Percentiles rank a stretch among this genome's conserved stretches.
Evolutionary conservation across 2,888 invertebrate species (phyloP).

Genomic region (Drosophila infuscata): DNA sequence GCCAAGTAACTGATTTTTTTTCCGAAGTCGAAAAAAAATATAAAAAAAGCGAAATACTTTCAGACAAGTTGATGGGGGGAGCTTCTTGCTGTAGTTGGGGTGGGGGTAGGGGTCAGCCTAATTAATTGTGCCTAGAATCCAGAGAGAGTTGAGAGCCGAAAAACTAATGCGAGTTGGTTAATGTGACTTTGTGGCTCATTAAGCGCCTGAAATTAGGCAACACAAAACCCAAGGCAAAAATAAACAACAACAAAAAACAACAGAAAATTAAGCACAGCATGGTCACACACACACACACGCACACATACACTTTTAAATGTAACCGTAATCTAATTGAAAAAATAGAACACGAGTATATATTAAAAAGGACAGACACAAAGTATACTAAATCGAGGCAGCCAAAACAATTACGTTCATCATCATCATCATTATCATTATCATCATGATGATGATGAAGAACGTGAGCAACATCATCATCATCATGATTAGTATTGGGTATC

Average conservation of each 20-base stretch:
- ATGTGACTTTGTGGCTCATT: slow-evolving; percentile 62
- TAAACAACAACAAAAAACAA: not conserved
- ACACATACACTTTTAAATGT: slow-evolving; percentile 17
- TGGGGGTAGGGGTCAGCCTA: slow-evolving; percentile 21
- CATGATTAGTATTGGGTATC: slow-evolving; percentile 27
- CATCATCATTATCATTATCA: slow-evolving; percentile 5
- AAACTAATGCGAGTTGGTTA: slow-evolving; percentile 67
- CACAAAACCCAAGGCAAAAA: slow-evolving; percentile 9
- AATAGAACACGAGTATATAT: slow-evolving; percentile 7
- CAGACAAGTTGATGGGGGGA: slow-evolving; percentile 24
- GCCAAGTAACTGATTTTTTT: slow-evolving; percentile 57
- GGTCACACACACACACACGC: not conserved
- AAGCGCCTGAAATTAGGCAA: slow-evolving; percentile 58
- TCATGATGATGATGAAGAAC: not conserved
- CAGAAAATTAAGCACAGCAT: slow-evolving; percentile 13
- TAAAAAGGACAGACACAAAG: slow-evolving; percentile 11
- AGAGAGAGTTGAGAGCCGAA: slow-evolving; percentile 5
- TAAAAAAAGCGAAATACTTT: slow-evolving; percentile 6
- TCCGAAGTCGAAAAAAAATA: slow-evolving; percentile 38
- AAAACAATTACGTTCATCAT: slow-evolving; percentile 35
- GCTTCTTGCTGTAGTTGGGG: not conserved
- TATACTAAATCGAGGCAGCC: slow-evolving; percentile 2
- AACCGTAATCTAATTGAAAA: slow-evolving; percentile 28
- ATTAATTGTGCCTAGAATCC: slow-evolving; percentile 46
- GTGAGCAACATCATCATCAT: slow-evolving; percentile 1